Evolutionary conservation across 2,888 invertebrate genomes (phyloP), one percentile per base, ranked within the genome.

Genomic region (Thyatira batis): DNA sequence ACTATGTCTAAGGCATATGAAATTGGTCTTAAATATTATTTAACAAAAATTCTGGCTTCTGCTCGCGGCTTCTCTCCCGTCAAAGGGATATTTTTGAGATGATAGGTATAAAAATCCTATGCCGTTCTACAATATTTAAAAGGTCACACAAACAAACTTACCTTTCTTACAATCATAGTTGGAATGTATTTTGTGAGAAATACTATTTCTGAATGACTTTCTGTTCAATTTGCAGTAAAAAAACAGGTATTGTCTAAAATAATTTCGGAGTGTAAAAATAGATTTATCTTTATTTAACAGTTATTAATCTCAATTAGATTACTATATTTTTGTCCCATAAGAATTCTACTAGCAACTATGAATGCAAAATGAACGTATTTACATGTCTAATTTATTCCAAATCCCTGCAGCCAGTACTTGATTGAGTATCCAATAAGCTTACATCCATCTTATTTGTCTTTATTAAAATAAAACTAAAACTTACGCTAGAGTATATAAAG

Each of bases 231-330:
- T 39, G 13, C 17, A 8, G 39, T 8, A 17, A 39, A 39, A 39
- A 17, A 13, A 39, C 39, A 17, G 39, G 39, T 39, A 39, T 39
- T 39, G 13, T 39, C 17, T 39, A 39, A 17, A 17, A 17, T 39
- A 13, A 33, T n/a, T n/a, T 13, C 10, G 43, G 13, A 43, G 20
- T 43, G 17, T 8, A 13, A 49, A 28, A 23, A 70, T 71, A 62
- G 56, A 59, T 23, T 17, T 39, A 52, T 49, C 56, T 44, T 28
- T 17, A 59, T 21, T 52, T 46, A 49, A 8, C n/a, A n/a, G n/a
- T n/a, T n/a, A n/a, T n/a, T n/a, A n/a, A n/a, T n/a, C n/a, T n/a
- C n/a, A n/a, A n/a, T n/a, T n/a, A n/a, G 2, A 2, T 6, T 10
- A 6, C 27, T 27, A 2, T 6, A 1, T 9, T 6, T 6, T 6